Evolutionary conservation across 2,113 vertebrate genomes (phyloP).

Genomic region (Cololabis saira): DNA sequence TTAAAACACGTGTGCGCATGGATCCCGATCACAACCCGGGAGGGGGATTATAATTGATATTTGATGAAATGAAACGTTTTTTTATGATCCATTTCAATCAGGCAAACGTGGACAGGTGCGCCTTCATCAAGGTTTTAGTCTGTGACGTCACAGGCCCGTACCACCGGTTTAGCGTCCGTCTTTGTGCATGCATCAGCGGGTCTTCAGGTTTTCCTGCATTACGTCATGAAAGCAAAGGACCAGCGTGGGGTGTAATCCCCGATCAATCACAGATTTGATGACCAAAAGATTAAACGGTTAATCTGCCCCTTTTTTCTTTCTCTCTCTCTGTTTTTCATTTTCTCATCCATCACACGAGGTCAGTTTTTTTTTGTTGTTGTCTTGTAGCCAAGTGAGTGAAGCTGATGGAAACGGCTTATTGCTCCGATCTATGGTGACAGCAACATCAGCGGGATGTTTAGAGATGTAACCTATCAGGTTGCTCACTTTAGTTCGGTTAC

Average conservation of each 20-base stretch:
- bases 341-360: slow-evolving; percentile 16
- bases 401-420: background rate
- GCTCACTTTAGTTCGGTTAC: too few relatives aligned
- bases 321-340: slow-evolving; percentile 48
- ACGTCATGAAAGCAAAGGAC: slow-evolving; percentile 36
- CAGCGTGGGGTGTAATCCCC: slow-evolving; percentile 60
- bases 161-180: background rate
- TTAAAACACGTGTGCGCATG: slow-evolving; percentile 26
- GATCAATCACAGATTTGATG: slow-evolving; percentile 77
- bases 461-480: too few relatives aligned
- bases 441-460: background rate
- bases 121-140: too few relatives aligned
- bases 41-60: slow-evolving; percentile 41
- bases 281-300: slow-evolving; percentile 70
- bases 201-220: slow-evolving; percentile 26
- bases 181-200: background rate
- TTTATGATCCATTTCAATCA: slow-evolving; percentile 30
- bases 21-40: slow-evolving; percentile 41
- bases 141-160: too few relatives aligned
- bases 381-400: slow-evolving; percentile 3
- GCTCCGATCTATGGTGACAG: background rate
- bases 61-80: background rate
- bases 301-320: slow-evolving; percentile 51
- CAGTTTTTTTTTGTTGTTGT: slow-evolving; percentile 9
- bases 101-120: background rate